Base-by-base conservation (phyloP, 2,888 invertebrate species). In the Drosophila lacicola region DNA sequence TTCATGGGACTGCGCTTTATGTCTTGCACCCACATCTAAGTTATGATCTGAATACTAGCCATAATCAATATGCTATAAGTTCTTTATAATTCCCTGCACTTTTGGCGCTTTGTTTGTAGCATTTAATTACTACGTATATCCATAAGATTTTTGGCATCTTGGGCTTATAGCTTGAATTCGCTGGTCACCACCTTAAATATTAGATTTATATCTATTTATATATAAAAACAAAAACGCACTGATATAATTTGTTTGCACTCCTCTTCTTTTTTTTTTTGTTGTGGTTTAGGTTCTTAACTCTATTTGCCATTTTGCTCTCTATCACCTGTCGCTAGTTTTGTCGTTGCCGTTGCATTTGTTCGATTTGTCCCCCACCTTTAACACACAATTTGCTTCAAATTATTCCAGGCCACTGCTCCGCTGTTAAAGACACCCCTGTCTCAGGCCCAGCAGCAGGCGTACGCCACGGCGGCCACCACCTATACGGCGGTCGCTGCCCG, bases 401-500 rank as follows among this genome's bases (percentile, higher is more conserved):
- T 77, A 88, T 87, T 90, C 68, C 88, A 96, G 90, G 96, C 96
- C 82, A 95, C 96, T 78, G 94, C 95, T 84, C 96, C 96, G 65
- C 94, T 97, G 93, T 93, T 96, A 93, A 96, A 96, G 94, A 96
- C 96, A 74, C 96, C 96, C 92, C 94, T 96, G 93, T 96, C 92
- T 77, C 91, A 92, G 92, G 96, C 96, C 92, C 97, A 96, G 94
- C 97, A 97, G 94, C 96, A 97, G 94, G 96, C 96, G 88, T 97
- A 97, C 91, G 96, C 97, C 91, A 96, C 96, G 69, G 96, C 97
- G 74, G 97, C 97, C 86, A 97, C 96, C 62, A 96, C 96, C 78
- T 97, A 97, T 93, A 96, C 97, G 91, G 96, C 96, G 73, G 97
- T 96, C 37, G 97, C 97, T 80, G 96, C 96, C 79, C 94, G 96